Evolutionary conservation across 30 jellyfish, hydroid and myxozoan species (phyloP).

Genomic region (Cassiopea andromeda): DNA sequence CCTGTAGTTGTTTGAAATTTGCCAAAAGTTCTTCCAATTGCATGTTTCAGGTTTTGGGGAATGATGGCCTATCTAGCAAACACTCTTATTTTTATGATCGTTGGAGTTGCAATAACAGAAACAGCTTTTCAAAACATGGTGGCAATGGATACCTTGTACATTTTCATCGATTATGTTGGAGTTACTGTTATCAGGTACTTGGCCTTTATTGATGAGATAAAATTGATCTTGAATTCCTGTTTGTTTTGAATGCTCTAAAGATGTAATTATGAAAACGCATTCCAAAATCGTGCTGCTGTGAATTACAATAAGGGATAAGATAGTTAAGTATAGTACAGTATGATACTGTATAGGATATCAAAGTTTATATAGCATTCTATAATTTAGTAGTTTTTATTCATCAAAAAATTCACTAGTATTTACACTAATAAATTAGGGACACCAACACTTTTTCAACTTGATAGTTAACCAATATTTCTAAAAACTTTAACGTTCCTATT

Average conservation of each 20-base stretch:
- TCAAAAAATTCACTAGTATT: no score
- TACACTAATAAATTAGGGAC: no score
- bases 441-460: no score
- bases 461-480: no score
- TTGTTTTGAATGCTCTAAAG: no score
- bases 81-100: conserved; percentile 85
- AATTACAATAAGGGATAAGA: not conserved
- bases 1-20: no score
- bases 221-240: no score
- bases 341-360: not conserved
- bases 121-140: conserved; percentile 79
- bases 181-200: conserved; percentile 77
- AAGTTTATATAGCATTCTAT: no score
- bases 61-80: conserved; percentile 94
- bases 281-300: not conserved
- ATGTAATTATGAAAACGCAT: no score
- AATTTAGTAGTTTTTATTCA: no score
- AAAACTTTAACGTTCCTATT: no score
- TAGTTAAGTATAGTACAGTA: not conserved
- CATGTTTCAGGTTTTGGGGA: conserved; percentile 84
- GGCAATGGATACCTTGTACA: conserved; percentile 68
- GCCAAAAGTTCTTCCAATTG: not conserved
- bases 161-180: conserved; percentile 82
- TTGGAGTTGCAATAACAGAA: conserved; percentile 96
- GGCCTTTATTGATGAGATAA: no score